Base-by-base conservation (phyloP, 2,113 vertebrate genomes). In the Sorex araneus region DNA sequence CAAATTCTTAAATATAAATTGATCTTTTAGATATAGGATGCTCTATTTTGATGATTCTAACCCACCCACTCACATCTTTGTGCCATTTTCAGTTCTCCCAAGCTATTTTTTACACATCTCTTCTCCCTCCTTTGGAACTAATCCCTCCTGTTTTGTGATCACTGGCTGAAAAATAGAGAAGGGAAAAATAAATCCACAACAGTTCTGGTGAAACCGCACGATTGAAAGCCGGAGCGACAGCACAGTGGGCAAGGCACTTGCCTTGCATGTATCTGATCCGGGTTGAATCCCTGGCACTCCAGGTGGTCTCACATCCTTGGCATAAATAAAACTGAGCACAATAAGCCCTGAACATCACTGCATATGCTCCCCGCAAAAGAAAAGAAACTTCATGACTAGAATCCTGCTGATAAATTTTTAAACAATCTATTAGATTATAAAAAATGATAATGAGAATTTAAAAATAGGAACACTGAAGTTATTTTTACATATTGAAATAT, bases 401-500 rank as follows among this genome's bases (percentile, higher is more conserved):
- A 91, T 95, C 89, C 88, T 93, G 84, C 80, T 84, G 80, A 92
- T 96, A 94, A 79, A 97, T 92, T 89, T 94, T 97, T 96, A 60
- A 96, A 96, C 47, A 76, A 83, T 78, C 83, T 87, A 96, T 94
- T 75, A 93, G 83, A 94, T 88, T 88, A 96, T 92, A 93, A 93
- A 95, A 96, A 96, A 93, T 92, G 83, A 86, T 95, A 95, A 96
- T 95, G 92, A 93, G 76, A 89, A 93, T 96, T 96, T 95, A 89
- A 96, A 95, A 96, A 96, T 96, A 96, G 95, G 71, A 95, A 92
- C 30, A 28, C 45, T 84, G 28, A 82, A 93, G 94, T 94, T 95
- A 97, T 95, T 97, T 95, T 97, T 96, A 95, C 57, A 76, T 84
- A 40, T 87, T 93, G 69, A 93, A 95, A 96, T 92, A 95, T 95